A percentile compares a stretch with the other conserved stretches of the same genome.
Evolutionary conservation across 2,113 vertebrate genomes (phyloP).

Genomic region (Leuciscus idus): DNA sequence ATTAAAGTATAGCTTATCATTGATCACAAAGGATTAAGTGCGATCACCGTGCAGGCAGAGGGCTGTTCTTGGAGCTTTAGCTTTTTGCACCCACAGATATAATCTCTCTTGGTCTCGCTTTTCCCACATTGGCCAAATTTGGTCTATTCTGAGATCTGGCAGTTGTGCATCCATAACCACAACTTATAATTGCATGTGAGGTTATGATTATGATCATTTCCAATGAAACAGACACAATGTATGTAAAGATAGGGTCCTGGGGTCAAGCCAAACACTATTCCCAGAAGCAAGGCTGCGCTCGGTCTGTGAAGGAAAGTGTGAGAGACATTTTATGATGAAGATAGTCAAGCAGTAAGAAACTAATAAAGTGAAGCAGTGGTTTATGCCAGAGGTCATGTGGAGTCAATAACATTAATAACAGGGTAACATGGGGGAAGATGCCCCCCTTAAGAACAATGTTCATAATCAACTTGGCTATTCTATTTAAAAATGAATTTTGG

Average conservation of each 20-base stretch:
- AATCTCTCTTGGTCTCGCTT: background rate
- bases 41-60: constrained; percentile 13
- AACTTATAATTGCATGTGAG: constrained; percentile 15
- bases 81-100: constrained; percentile 6
- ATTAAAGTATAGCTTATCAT: constrained; percentile 33
- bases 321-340: background rate
- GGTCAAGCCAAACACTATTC: background rate
- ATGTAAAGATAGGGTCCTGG: background rate
- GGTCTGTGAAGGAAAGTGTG: background rate
- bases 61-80: constrained; percentile 1
- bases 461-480: too few species aligned
- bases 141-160: constrained; percentile 1
- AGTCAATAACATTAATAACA: background rate
- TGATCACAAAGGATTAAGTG: constrained; percentile 42
- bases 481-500: too few species aligned
- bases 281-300: background rate
- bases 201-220: constrained; percentile 1
- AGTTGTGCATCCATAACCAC: constrained; percentile 18
- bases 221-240: constrained; percentile 13
- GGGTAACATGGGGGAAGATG: too few species aligned
- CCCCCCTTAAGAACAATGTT: too few species aligned
- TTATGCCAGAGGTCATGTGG: background rate
- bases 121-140: constrained; percentile 15
- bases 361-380: background rate
- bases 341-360: background rate